Evolutionary conservation across 1,140 invertebrate genomes (phyloP).

Genomic region (Nebria ingens): DNA sequence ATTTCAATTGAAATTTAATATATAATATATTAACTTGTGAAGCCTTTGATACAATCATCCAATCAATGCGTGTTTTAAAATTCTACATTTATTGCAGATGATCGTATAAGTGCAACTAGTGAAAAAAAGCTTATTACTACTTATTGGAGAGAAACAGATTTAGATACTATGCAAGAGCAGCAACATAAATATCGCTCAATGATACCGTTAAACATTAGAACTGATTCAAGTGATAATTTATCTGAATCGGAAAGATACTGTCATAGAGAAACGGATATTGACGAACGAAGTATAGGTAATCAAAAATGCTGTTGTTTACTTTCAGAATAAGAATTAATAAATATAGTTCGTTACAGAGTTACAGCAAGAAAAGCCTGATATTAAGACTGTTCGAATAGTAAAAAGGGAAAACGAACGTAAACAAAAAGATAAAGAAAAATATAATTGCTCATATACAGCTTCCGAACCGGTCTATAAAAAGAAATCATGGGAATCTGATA

Average conservation of each 20-base stretch:
- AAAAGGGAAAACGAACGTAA: constrained; percentile 81
- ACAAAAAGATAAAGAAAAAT: constrained; percentile 57
- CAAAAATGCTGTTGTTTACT: background rate
- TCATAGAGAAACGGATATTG: background rate
- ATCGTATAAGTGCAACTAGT: background rate
- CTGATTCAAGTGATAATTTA: constrained; percentile 14
- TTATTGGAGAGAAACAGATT: constrained; percentile 81
- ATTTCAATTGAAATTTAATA: too few species aligned
- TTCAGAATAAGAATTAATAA: background rate
- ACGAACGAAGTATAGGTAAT: background rate
- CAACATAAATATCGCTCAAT: constrained; percentile 18
- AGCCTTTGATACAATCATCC: too few species aligned
- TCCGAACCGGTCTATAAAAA: background rate
- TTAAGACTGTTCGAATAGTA: constrained; percentile 87
- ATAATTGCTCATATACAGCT: background rate
- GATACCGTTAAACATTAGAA: constrained; percentile 27
- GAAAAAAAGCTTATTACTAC: constrained; percentile 31
- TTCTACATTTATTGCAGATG: too few species aligned
- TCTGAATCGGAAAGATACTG: background rate
- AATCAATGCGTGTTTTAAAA: too few species aligned
- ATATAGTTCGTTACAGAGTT: background rate
- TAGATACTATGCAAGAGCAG: constrained; percentile 58
- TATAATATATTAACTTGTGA: too few species aligned
- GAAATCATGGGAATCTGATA: constrained; percentile 27
- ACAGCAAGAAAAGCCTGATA: constrained; percentile 69